Percentiles rank a stretch among this genome's conserved stretches.
Conservation (phyloP, 2,113 vertebrate genomes). For the Madoqua kirkii region DNA sequence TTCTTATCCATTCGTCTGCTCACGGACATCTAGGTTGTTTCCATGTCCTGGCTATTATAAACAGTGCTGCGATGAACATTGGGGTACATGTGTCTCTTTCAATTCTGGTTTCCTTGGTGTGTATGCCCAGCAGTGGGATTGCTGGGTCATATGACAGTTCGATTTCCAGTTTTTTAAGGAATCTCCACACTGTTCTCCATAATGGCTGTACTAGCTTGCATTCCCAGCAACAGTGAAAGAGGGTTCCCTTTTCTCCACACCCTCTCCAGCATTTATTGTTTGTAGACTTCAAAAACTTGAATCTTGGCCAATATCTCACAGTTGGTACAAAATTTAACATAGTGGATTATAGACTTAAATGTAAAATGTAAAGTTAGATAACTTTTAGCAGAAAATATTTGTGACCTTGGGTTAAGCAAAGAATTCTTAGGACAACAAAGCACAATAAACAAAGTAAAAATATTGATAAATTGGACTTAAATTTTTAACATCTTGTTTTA, state of each 20-base stretch:
- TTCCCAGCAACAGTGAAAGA: neutral
- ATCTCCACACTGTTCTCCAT: neutral
- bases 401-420: neutral
- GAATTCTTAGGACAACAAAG: neutral
- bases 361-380: neutral
- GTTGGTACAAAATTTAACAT: neutral
- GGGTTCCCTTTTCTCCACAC: neutral
- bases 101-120: neutral
- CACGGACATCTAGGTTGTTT: neutral
- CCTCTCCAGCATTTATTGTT: neutral
- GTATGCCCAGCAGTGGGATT: neutral
- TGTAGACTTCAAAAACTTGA: neutral
- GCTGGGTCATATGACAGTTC: neutral
- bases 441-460: neutral
- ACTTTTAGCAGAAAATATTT: neutral
- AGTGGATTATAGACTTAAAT: neutral
- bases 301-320: neutral
- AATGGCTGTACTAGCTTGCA: neutral
- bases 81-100: neutral
- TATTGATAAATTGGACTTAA: neutral
- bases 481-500: neutral
- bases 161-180: neutral
- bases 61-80: neutral
- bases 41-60: neutral
- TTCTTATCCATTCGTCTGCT: neutral